Evolutionary conservation across 1,140 invertebrate species (phyloP).

Genomic region (Eulimnadia texana): DNA sequence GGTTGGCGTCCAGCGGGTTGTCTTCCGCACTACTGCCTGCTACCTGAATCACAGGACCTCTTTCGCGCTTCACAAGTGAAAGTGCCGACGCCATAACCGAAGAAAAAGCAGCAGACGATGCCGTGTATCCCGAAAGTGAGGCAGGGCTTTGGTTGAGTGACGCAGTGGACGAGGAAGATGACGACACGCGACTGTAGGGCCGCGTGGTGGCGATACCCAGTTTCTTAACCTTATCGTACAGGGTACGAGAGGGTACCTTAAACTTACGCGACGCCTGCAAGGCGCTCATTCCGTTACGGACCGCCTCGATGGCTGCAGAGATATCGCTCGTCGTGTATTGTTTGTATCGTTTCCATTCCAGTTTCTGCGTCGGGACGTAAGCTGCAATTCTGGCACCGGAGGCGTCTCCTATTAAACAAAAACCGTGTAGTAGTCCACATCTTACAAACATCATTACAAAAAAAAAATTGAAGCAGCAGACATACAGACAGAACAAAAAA

Average conservation of each 20-base stretch:
- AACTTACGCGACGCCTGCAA: conserved; percentile 69
- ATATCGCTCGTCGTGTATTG: conserved; percentile 78
- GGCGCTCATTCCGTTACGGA: conserved; percentile 68
- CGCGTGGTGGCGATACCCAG: conserved; percentile 65
- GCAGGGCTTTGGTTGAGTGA: background rate
- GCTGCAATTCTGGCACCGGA: conserved; percentile 37
- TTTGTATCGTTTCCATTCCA: conserved; percentile 85
- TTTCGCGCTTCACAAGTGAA: conserved; percentile 14
- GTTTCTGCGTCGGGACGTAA: conserved; percentile 58
- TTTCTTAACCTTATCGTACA: conserved; percentile 87
- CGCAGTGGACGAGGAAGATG: conserved; percentile 1
- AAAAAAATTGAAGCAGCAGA: too few species aligned
- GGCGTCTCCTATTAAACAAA: conserved; percentile 2
- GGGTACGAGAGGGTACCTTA: conserved; percentile 68
- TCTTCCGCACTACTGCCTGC: background rate
- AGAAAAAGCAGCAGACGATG: conserved; percentile 1
- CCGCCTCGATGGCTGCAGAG: conserved; percentile 67
- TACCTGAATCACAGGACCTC: conserved; percentile 11
- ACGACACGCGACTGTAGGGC: conserved; percentile 34
- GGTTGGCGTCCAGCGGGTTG: background rate
- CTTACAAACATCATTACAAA: too few species aligned
- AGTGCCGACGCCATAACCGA: conserved; percentile 12
- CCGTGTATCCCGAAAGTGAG: background rate
- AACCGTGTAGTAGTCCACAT: too few species aligned
- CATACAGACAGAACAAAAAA: too few species aligned